These are phyloP conservation scores for Xiphydria camelus DNA, from an alignment of 2,888 invertebrate species.

Conservation along the genomic window DNA sequence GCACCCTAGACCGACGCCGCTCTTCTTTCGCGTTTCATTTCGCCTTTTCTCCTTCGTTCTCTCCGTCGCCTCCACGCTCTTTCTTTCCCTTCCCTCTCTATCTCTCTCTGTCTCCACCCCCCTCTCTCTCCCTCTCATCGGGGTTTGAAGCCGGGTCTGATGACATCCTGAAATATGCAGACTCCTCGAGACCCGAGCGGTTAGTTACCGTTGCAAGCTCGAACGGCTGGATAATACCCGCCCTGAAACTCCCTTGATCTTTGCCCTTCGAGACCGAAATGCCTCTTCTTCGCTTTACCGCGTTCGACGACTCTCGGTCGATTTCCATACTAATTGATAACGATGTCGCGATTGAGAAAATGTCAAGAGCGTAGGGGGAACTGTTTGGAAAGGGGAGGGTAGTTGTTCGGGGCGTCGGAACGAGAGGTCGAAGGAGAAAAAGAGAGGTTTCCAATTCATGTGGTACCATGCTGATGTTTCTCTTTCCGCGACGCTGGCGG, in stretches of 20 bases:
- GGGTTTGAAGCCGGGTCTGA: constrained; percentile 35
- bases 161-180: constrained; percentile 46
- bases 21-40: constrained; percentile 7
- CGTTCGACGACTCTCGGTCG: constrained; percentile 4
- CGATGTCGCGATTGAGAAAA: too few species aligned
- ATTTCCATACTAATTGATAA: too few species aligned
- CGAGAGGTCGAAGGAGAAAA: too few species aligned
- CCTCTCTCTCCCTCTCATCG: too few species aligned
- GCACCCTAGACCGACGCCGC: neutral
- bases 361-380: too few species aligned
- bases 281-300: constrained; percentile 1
- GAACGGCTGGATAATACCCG: too few species aligned
- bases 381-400: too few species aligned
- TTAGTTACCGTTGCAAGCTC: constrained; percentile 32
- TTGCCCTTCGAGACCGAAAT: constrained; percentile 3
- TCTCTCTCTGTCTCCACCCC: too few species aligned
- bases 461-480: too few species aligned
- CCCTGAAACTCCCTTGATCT: constrained; percentile 9
- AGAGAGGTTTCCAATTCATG: too few species aligned
- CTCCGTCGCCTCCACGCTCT: neutral
- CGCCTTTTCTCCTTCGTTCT: constrained; percentile 8
- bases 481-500: too few species aligned
- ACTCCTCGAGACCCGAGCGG: constrained; percentile 23
- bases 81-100: constrained; percentile 1
- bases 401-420: too few species aligned